These are phyloP conservation scores for Trimorus sp. DNA, from an alignment of 2,888 invertebrate species.

Conservation along the genomic window DNA sequence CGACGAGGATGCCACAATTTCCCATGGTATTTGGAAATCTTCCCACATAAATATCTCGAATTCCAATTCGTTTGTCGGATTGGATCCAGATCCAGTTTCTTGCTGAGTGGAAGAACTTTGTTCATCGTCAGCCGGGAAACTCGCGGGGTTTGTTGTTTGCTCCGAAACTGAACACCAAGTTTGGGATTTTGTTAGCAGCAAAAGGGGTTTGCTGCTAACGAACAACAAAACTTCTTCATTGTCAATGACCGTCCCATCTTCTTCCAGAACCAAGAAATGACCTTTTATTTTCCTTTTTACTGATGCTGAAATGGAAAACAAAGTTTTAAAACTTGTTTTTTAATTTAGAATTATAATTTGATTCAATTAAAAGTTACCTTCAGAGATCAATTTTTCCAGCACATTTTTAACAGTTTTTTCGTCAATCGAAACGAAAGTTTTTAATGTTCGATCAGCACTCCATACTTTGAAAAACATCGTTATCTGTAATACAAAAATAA, in stretches of 20 bases:
- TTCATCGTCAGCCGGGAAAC: not conserved
- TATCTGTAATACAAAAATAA: slow-evolving; percentile 4
- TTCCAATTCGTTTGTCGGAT: not conserved
- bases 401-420: slow-evolving; percentile 7
- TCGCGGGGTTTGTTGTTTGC: not conserved
- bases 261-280: slow-evolving; percentile 8
- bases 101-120: not conserved
- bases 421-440: slow-evolving; percentile 16
- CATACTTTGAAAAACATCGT: slow-evolving; percentile 21
- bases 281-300: slow-evolving; percentile 9
- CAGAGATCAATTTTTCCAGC: slow-evolving; percentile 4
- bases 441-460: slow-evolving; percentile 10
- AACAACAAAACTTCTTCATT: slow-evolving; percentile 9
- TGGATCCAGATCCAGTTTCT: slow-evolving; percentile 5
- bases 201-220: slow-evolving; percentile 8
- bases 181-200: slow-evolving; percentile 10
- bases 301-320: slow-evolving; percentile 2
- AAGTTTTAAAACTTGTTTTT: not conserved
- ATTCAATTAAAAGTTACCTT: slow-evolving; percentile 3
- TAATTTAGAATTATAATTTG: not conserved
- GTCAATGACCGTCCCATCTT: slow-evolving; percentile 17
- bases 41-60: slow-evolving; percentile 24
- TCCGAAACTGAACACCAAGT: slow-evolving; percentile 8
- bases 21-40: slow-evolving; percentile 22
- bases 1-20: slow-evolving; percentile 9